Evolutionary conservation across 2,888 invertebrate genomes (phyloP).

Genomic region (Agelastica alni): DNA sequence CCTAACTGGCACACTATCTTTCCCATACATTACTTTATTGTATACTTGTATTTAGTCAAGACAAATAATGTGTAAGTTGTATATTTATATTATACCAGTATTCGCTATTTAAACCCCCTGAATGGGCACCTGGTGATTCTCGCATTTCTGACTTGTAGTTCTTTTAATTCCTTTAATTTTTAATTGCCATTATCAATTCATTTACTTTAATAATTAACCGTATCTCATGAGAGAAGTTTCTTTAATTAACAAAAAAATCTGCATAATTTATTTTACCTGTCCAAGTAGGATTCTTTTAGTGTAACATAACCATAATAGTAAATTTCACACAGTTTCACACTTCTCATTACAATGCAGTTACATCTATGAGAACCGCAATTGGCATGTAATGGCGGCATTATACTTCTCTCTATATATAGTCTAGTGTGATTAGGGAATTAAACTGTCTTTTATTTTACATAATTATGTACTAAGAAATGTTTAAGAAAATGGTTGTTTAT

Average conservation of each 20-base stretch:
- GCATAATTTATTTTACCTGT: conserved; percentile 1
- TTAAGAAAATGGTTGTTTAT: no score
- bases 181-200: conserved; percentile 5
- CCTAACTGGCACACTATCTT: no score
- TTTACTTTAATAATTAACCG: conserved; percentile 1
- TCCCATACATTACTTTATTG: no score
- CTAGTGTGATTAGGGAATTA: no score
- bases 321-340: conserved; percentile 9
- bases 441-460: no score
- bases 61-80: no score
- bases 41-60: no score
- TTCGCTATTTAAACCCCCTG: no score
- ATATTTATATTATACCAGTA: not conserved
- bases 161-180: not conserved
- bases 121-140: not conserved
- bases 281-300: not conserved
- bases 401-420: no score
- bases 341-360: conserved; percentile 3
- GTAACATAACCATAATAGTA: not conserved
- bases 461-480: no score
- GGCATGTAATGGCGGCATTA: conserved; percentile 1
- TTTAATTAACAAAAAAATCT: conserved; percentile 2
- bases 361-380: conserved; percentile 13
- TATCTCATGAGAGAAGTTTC: not conserved
- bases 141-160: not conserved